A percentile compares a stretch with the other conserved stretches of the same genome.
Evolutionary conservation across 2,888 invertebrate species (phyloP).

Genomic region (Leucophenga maculata): DNA sequence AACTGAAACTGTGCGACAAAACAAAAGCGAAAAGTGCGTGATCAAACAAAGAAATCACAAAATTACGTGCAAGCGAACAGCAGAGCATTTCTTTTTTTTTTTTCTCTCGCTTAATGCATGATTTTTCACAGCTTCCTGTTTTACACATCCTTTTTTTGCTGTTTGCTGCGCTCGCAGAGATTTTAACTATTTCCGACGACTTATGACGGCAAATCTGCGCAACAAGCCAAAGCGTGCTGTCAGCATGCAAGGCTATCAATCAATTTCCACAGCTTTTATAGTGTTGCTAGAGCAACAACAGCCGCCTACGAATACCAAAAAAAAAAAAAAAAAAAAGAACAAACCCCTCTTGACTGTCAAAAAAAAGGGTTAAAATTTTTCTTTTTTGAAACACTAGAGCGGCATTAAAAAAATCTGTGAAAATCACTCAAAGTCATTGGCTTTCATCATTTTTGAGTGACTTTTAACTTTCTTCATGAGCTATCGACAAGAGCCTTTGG

Average conservation of each 20-base stretch:
- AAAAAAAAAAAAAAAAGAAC: background rate
- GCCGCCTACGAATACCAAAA: background rate
- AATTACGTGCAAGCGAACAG: slow-evolving; percentile 23
- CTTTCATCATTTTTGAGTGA: slow-evolving; percentile 42
- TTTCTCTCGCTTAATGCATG: background rate
- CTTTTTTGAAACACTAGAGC: background rate
- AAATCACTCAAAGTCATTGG: slow-evolving; percentile 29
- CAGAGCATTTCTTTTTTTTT: background rate
- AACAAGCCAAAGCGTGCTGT: slow-evolving; percentile 33
- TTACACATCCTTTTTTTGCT: background rate
- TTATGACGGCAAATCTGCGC: slow-evolving; percentile 30
- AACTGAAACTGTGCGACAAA: background rate
- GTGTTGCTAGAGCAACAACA: background rate
- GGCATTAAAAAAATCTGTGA: slow-evolving; percentile 4
- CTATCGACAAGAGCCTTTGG: background rate
- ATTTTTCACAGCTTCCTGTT: too few species aligned
- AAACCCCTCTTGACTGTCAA: too few species aligned
- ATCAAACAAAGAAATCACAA: slow-evolving; percentile 25
- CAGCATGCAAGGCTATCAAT: slow-evolving; percentile 41
- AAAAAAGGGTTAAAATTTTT: slow-evolving; percentile 8
- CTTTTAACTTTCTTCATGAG: slow-evolving; percentile 31
- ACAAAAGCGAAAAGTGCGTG: slow-evolving; percentile 21
- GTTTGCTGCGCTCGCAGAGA: background rate
- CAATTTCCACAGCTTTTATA: slow-evolving; percentile 32
- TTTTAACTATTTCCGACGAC: too few species aligned